Percentiles rank a stretch among this genome's conserved stretches.
phyloP scores from a whole-genome alignment of 2,797 vertebrate species.

The Gymnothorax javanicus region DNA sequence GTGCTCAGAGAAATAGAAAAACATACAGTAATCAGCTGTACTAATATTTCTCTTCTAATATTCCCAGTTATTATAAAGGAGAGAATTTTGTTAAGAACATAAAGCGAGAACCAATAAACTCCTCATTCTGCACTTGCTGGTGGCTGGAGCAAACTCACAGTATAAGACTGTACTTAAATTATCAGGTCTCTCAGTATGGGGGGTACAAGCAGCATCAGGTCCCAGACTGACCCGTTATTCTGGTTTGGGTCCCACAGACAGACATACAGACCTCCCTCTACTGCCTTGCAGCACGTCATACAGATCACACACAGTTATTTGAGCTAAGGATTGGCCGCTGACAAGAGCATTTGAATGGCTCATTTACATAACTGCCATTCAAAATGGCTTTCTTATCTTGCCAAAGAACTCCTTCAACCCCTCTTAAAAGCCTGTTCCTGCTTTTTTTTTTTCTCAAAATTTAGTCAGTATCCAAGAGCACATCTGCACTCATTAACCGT shows the following conservation, averaged over 20 bases:
- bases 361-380: conserved; percentile 8
- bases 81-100: background rate
- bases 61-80: too few species aligned
- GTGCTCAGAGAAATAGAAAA: background rate
- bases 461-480: too few species aligned
- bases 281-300: background rate
- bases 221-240: background rate
- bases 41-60: background rate
- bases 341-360: background rate
- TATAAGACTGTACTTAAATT: background rate
- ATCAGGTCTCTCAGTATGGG: background rate
- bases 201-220: background rate
- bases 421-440: background rate
- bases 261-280: background rate
- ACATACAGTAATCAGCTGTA: background rate
- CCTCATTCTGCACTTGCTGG: background rate
- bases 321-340: background rate
- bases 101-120: background rate
- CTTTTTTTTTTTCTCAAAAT: too few species aligned
- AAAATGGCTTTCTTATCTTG: background rate
- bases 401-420: background rate
- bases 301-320: background rate
- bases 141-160: background rate
- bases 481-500: too few species aligned
- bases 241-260: background rate